A percentile compares a stretch with the other conserved stretches of the same genome.
phyloP scores from a whole-genome alignment of 2,797 vertebrate species.

The Salarias fasciatus region DNA sequence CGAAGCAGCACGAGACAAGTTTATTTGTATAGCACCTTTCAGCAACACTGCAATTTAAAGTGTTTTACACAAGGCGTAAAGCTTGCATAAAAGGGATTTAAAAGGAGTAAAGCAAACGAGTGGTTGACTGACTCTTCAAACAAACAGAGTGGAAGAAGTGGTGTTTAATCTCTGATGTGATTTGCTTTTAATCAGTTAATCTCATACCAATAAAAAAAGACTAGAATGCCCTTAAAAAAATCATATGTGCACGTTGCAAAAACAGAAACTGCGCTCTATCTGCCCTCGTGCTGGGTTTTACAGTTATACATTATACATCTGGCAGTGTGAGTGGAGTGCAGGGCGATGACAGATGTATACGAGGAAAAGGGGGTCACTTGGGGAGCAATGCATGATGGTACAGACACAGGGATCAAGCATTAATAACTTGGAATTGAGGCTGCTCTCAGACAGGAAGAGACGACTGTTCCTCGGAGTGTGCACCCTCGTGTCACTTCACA shows the following conservation, averaged over 20 bases:
- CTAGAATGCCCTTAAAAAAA: neutral
- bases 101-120: neutral
- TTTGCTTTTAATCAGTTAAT: neutral
- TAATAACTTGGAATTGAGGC: conserved; percentile 25
- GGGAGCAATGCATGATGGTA: conserved; percentile 37
- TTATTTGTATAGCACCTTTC: conserved; percentile 5
- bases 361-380: neutral
- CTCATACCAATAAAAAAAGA: too few relatives aligned
- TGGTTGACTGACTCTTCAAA: conserved; percentile 3
- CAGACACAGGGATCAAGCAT: neutral
- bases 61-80: neutral
- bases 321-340: neutral
- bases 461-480: conserved; percentile 19
- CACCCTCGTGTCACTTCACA: conserved; percentile 36
- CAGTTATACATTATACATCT: neutral
- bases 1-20: neutral
- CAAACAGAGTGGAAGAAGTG: neutral
- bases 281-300: neutral
- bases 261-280: too few relatives aligned
- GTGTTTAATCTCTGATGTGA: neutral
- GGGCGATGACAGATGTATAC: conserved; percentile 3
- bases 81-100: too few relatives aligned
- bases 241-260: too few relatives aligned
- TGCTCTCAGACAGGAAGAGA: conserved; percentile 5
- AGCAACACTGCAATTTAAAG: neutral